Percentiles rank a stretch among this genome's conserved stretches.
These are phyloP conservation scores for Drosophila silvestris DNA, from an alignment of 2,888 invertebrate species.

Conservation along the genomic window DNA sequence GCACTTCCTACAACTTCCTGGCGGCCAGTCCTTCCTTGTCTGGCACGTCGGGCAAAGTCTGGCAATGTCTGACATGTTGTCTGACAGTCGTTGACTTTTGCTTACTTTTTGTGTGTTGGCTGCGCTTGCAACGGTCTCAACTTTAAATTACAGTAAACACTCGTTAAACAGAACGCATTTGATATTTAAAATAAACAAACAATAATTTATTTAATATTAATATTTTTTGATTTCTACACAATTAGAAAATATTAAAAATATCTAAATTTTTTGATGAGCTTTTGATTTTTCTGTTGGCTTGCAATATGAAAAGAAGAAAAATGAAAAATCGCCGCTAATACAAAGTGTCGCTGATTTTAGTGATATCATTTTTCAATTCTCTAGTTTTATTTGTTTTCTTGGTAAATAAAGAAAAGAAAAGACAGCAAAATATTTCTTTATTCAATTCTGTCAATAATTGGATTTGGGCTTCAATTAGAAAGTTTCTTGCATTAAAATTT, in stretches of 20 bases:
- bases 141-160: slow-evolving; percentile 26
- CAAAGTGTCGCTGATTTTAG: background rate
- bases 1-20: slow-evolving; percentile 64
- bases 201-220: no score
- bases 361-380: background rate
- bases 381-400: background rate
- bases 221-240: background rate
- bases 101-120: slow-evolving; percentile 36
- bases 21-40: slow-evolving; percentile 43
- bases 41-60: slow-evolving; percentile 42
- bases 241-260: background rate
- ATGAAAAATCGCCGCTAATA: background rate
- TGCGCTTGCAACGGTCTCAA: slow-evolving; percentile 7
- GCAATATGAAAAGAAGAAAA: background rate
- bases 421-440: background rate
- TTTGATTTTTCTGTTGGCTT: background rate
- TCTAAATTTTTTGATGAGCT: no score
- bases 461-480: background rate
- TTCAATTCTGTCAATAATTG: background rate
- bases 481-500: background rate
- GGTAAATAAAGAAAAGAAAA: background rate
- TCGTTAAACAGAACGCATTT: background rate
- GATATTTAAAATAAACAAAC: no score
- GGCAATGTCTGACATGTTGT: slow-evolving; percentile 35
- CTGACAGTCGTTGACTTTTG: slow-evolving; percentile 58